Evolutionary conservation across 53 echinoderm and acorn worm genomes (phyloP).

Genomic region (Holothuria leucospilota): DNA sequence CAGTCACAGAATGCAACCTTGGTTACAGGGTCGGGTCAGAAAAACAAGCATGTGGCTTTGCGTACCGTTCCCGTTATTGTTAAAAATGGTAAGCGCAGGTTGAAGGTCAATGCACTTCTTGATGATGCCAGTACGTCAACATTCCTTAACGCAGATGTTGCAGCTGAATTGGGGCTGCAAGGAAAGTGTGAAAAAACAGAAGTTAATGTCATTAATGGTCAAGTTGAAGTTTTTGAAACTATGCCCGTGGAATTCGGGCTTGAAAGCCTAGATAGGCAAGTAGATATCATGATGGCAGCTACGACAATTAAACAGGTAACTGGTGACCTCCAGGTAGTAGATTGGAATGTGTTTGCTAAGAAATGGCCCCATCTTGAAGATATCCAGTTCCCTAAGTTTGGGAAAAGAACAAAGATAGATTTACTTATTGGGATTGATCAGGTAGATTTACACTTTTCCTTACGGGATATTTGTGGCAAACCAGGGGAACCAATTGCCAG

Average conservation of each 20-base stretch:
- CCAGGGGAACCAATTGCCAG: conserved; percentile 30
- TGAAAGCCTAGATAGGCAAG: no score
- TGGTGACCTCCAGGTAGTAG: background rate
- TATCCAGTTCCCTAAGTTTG: conserved; percentile 18
- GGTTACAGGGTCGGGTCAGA: background rate
- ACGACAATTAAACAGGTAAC: background rate
- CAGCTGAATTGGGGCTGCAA: conserved; percentile 20
- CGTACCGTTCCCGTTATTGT: conserved; percentile 35
- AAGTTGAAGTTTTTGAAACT: conserved; percentile 3
- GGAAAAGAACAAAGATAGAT: conserved; percentile 38
- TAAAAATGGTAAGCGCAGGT: conserved; percentile 8
- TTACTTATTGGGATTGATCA: no score
- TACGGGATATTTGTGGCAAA: conserved; percentile 32
- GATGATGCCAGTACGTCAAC: no score
- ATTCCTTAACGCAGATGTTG: conserved; percentile 18
- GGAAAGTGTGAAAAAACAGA: no score
- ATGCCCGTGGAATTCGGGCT: conserved; percentile 15
- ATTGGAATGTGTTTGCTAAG: background rate
- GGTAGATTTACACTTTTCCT: conserved; percentile 3
- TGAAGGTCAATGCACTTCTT: conserved; percentile 41
- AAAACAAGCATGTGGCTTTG: background rate
- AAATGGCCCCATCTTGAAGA: conserved; percentile 25
- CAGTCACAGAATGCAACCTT: background rate
- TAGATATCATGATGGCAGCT: background rate
- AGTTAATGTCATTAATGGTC: conserved; percentile 41